Evolutionary conservation across 1,140 invertebrate genomes (phyloP).

Genomic region (Drosophila sturtevanti): DNA sequence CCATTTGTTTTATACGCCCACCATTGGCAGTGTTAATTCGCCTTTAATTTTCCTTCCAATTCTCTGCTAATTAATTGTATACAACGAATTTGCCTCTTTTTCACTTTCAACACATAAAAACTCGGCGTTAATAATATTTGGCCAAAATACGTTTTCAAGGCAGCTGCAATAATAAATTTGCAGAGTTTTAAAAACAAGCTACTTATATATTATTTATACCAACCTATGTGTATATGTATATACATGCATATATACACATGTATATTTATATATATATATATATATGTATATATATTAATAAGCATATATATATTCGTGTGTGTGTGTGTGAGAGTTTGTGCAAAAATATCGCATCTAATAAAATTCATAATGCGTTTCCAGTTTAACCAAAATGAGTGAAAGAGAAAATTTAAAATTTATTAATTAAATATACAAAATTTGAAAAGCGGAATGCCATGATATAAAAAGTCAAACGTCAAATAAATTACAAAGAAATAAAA

Average conservation of each 20-base stretch:
- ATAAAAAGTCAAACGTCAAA: constrained; percentile 33
- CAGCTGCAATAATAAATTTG: constrained; percentile 69
- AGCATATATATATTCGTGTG: background rate
- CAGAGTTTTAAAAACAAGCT: constrained; percentile 26
- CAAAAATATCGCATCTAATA: constrained; percentile 39
- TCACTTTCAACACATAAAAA: constrained; percentile 12
- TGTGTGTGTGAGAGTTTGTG: constrained; percentile 12
- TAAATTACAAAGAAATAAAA: constrained; percentile 46
- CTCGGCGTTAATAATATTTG: background rate
- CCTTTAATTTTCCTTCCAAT: background rate
- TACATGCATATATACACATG: background rate
- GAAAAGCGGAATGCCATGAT: constrained; percentile 21
- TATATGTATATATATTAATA: constrained; percentile 23
- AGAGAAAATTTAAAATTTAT: constrained; percentile 23
- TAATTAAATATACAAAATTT: constrained; percentile 18
- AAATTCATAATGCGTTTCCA: constrained; percentile 56
- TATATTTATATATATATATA: constrained; percentile 8
- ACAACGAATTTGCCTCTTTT: constrained; percentile 7
- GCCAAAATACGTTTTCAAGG: constrained; percentile 43
- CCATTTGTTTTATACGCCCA: background rate
- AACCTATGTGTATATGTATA: constrained; percentile 25
- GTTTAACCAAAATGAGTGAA: constrained; percentile 42
- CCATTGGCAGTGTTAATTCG: background rate
- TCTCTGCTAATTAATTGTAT: constrained; percentile 9
- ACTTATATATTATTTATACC: constrained; percentile 49